Percentiles rank a stretch among this genome's conserved stretches.
These are phyloP conservation scores for Temnothorax ravouxi DNA, from an alignment of 2,888 invertebrate species.

Conservation along the genomic window DNA sequence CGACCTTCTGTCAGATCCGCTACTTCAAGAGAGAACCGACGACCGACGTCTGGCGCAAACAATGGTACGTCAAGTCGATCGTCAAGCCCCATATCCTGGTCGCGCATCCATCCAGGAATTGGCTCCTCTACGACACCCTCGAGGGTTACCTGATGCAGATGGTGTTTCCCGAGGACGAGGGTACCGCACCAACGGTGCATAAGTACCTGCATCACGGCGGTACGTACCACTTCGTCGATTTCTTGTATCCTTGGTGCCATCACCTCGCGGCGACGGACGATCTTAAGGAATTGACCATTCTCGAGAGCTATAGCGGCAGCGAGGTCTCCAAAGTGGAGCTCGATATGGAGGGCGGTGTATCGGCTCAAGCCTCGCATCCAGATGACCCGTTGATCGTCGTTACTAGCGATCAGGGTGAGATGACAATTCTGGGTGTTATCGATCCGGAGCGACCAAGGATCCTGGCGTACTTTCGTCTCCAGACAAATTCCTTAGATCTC, in stretches of 20 bases:
- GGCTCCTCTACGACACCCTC: slow-evolving; percentile 78
- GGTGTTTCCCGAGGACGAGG: slow-evolving; percentile 58
- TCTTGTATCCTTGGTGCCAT: slow-evolving; percentile 82
- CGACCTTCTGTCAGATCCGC: slow-evolving; percentile 82
- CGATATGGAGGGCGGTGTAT: slow-evolving; percentile 72
- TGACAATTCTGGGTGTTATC: slow-evolving; percentile 74
- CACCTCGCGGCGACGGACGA: slow-evolving; percentile 76
- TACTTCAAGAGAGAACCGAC: slow-evolving; percentile 73
- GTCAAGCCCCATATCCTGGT: slow-evolving; percentile 75
- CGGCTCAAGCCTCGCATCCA: slow-evolving; percentile 75
- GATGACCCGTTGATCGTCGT: slow-evolving; percentile 79
- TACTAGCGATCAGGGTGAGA: slow-evolving; percentile 77
- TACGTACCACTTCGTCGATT: slow-evolving; percentile 75
- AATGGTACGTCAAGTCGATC: slow-evolving; percentile 76
- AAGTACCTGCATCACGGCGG: slow-evolving; percentile 72
- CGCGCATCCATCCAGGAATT: slow-evolving; percentile 73
- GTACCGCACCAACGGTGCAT: slow-evolving; percentile 42
- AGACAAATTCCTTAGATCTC: slow-evolving; percentile 76
- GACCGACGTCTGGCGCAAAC: slow-evolving; percentile 73
- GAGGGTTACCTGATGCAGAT: slow-evolving; percentile 81
- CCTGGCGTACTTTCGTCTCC: slow-evolving; percentile 72
- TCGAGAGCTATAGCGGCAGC: slow-evolving; percentile 76
- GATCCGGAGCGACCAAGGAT: slow-evolving; percentile 73
- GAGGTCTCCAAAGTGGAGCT: slow-evolving; percentile 69
- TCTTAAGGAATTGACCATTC: slow-evolving; percentile 69